These are phyloP conservation scores for Caenorhabditis sp. DNA, from an alignment of 2,888 invertebrate genomes.

Conservation along the genomic window DNA sequence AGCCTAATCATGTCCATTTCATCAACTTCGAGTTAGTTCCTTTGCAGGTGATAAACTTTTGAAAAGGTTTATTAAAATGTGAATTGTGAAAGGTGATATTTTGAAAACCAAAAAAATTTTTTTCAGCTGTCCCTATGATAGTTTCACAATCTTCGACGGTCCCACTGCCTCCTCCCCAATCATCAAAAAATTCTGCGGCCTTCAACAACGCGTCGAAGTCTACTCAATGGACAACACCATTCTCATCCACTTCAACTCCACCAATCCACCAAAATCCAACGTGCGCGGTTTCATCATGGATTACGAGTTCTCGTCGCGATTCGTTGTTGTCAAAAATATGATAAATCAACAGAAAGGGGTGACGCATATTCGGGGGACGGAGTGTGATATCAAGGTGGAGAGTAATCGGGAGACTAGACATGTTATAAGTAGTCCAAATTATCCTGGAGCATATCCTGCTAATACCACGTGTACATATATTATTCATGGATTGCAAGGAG, in stretches of 20 bases:
- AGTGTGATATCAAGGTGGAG: slow-evolving; percentile 81
- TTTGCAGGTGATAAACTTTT: no score
- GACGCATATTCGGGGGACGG: slow-evolving; percentile 73
- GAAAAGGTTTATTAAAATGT: no score
- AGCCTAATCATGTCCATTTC: no score
- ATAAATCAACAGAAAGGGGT: slow-evolving; percentile 55
- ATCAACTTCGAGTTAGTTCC: no score
- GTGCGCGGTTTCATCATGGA: slow-evolving; percentile 91
- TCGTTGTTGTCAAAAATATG: slow-evolving; percentile 91
- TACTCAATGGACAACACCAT: slow-evolving; percentile 64
- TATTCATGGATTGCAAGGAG: slow-evolving; percentile 87
- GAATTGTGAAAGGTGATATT: no score
- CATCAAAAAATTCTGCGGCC: slow-evolving; percentile 69
- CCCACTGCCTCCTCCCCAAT: slow-evolving; percentile 83
- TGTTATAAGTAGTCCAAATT: slow-evolving; percentile 73
- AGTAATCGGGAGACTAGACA: slow-evolving; percentile 72
- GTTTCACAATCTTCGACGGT: slow-evolving; percentile 95
- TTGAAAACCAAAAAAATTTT: no score
- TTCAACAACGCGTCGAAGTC: slow-evolving; percentile 69
- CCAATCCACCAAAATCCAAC: slow-evolving; percentile 78
- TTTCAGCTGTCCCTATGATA: slow-evolving; percentile 99
- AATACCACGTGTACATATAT: slow-evolving; percentile 73
- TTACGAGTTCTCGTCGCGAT: slow-evolving; percentile 97
- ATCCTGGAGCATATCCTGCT: slow-evolving; percentile 72
- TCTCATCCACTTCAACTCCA: slow-evolving; percentile 70